phyloP scores from a whole-genome alignment of 2,797 vertebrate species.

The Pangasius sanitwongsei region DNA sequence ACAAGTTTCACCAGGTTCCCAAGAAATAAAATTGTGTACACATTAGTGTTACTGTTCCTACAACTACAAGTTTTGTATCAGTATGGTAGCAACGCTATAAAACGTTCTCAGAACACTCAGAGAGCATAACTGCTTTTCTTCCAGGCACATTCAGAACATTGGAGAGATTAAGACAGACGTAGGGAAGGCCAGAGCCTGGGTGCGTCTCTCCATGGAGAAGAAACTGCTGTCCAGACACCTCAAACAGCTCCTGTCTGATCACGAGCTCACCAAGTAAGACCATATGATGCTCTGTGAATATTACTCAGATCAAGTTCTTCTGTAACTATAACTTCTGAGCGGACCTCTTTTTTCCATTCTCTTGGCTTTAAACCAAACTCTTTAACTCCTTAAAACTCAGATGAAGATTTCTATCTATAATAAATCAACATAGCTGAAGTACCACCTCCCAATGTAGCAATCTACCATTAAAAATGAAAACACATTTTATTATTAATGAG shows the following conservation, averaged over 20 bases:
- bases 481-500: conserved; percentile 72
- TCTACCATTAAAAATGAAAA: conserved; percentile 69
- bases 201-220: conserved; percentile 98
- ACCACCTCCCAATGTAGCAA: conserved; percentile 55
- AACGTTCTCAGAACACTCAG: background rate
- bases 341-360: background rate
- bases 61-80: too few species aligned
- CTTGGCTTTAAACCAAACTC: background rate
- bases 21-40: too few species aligned
- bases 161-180: conserved; percentile 98
- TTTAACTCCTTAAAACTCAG: conserved; percentile 1
- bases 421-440: conserved; percentile 65
- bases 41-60: background rate
- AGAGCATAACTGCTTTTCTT: conserved; percentile 23
- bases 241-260: conserved; percentile 94
- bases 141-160: conserved; percentile 97
- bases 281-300: background rate
- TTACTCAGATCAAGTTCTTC: background rate
- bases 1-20: background rate
- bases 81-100: background rate
- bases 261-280: conserved; percentile 94
- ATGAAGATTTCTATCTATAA: conserved; percentile 62
- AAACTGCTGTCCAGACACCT: conserved; percentile 96
- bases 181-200: conserved; percentile 97
- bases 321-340: background rate